Conservation (phyloP, 1,140 invertebrate species). For the Acromyrmex charruanus region DNA sequence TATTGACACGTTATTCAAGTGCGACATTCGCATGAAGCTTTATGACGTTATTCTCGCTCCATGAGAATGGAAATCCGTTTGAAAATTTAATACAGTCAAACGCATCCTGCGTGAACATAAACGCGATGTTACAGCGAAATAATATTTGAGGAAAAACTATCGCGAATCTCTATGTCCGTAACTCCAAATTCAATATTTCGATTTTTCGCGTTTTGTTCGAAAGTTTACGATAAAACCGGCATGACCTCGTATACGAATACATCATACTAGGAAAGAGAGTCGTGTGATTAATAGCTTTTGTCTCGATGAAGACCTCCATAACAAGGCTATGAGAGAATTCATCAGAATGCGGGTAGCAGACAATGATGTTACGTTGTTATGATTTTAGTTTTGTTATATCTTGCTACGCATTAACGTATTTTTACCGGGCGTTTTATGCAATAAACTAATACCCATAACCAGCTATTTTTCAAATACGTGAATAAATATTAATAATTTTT, state of each 20-base stretch:
- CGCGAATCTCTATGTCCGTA: not conserved
- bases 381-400: not conserved
- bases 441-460: too few species aligned
- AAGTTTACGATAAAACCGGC: conserved; percentile 32
- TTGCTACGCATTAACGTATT: not conserved
- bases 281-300: not conserved
- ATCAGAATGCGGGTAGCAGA: conserved; percentile 8
- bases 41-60: not conserved
- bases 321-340: not conserved
- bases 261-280: not conserved
- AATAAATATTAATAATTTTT: too few species aligned
- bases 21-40: not conserved
- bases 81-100: not conserved
- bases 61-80: not conserved
- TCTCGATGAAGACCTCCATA: not conserved
- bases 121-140: not conserved
- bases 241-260: not conserved
- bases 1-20: not conserved
- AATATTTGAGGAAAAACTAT: not conserved
- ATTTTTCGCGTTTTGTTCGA: conserved; percentile 11
- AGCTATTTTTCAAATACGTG: too few species aligned
- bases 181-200: not conserved
- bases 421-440: not conserved
- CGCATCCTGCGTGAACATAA: not conserved
- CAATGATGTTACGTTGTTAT: not conserved